Evolutionary conservation across 2,888 invertebrate genomes (phyloP), one percentile per base, ranked within the genome.

Genomic region (Ellobium chinense): DNA sequence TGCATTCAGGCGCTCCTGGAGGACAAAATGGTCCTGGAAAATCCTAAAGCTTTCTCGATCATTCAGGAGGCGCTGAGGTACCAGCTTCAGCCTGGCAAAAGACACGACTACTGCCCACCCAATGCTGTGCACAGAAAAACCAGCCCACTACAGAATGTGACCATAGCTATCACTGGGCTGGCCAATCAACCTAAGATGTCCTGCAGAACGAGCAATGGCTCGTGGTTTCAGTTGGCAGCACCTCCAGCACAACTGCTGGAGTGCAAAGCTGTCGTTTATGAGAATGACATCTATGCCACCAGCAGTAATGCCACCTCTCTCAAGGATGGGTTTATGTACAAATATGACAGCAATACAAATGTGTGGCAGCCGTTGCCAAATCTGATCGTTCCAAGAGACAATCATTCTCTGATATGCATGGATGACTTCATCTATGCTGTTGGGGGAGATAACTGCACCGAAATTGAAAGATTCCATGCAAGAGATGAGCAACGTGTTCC

Each of bases 361-460:
- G 27, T 54, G 3, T 76, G 65, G 65, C 34, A 14, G 24, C 34
- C 31, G 2, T 3, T 27, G n/a, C 21, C 12, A n/a, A 14, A 12
- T 2, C 1, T 54, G 29, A 1, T 2, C 21, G 21, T 27, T 7
- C 21, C 2, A 5, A 75, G 75, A 63, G 1, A 27, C n/a, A 37
- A 39, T n/a, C 31, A 29, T 24, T 27, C 39, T 2, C 27, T 63
- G 18, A n/a, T n/a, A 31, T 37, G 65, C 54, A 31, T 66, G 12
- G 54, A 66, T 34, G n/a, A 76, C n/a, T 76, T 27, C 36, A 65
- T 76, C 31, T 76, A 76, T 66, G 65, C 66, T 36, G n/a, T 76
- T 39, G 65, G 72, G 5, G 72, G 76, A 18, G 54, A 54, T 29
- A 76, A 76, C 66, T 37, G 54, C 24, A 56, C 46, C 29, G 36